Percentiles rank a stretch among this genome's conserved stretches.
Conservation (phyloP, 2,113 vertebrate genomes). For the Patagioenas fasciata region DNA sequence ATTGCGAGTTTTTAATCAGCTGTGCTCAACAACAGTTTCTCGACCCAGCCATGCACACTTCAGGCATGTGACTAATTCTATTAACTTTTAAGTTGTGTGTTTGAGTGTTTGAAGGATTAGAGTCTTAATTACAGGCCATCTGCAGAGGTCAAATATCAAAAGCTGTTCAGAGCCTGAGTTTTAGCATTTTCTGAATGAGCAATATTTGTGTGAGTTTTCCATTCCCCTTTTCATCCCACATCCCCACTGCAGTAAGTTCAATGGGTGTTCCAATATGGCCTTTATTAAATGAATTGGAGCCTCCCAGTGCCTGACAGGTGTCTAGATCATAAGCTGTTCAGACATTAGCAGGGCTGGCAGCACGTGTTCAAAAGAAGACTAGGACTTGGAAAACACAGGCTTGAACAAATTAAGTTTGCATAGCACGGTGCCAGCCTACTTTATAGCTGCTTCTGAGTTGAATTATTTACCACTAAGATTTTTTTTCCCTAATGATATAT, state of each 20-base stretch:
- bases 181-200: slow-evolving; percentile 38
- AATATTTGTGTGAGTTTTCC: not conserved
- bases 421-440: not conserved
- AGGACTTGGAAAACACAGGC: not conserved
- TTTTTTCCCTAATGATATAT: not conserved
- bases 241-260: not conserved
- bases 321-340: not conserved
- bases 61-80: slow-evolving; percentile 33
- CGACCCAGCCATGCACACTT: not conserved
- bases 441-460: not conserved
- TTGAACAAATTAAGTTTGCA: not conserved
- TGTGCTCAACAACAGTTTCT: not conserved
- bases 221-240: not conserved
- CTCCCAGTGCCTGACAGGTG: not conserved
- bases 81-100: slow-evolving; percentile 7
- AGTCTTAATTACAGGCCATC: slow-evolving; percentile 41
- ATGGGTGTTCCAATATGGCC: not conserved
- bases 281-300: not conserved
- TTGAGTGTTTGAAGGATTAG: slow-evolving; percentile 52
- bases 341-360: not conserved
- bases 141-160: slow-evolving; percentile 50
- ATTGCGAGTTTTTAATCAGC: not conserved
- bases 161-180: not conserved
- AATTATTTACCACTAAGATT: not conserved
- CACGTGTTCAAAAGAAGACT: not conserved